Conservation (phyloP, 2,113 vertebrate species). For the Tamias sibiricus region DNA sequence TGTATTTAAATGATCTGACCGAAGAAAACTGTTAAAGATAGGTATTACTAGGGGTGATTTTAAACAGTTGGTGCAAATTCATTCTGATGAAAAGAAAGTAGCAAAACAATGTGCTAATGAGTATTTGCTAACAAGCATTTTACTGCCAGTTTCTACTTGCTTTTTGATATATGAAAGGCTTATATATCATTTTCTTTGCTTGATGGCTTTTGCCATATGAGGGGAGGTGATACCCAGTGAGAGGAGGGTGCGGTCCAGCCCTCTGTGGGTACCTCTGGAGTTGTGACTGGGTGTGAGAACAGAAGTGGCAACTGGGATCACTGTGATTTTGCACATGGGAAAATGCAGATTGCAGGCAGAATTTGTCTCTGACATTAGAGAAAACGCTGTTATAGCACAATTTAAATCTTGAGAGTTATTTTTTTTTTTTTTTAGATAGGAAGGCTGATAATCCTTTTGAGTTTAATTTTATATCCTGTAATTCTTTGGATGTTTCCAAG, state of each 20-base stretch:
- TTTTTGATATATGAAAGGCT: constrained; percentile 67
- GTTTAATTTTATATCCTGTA: constrained; percentile 82
- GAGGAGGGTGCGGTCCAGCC: background rate
- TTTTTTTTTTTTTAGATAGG: constrained; percentile 75
- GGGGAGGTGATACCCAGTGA: background rate
- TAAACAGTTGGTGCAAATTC: constrained; percentile 68
- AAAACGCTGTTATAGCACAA: constrained; percentile 87
- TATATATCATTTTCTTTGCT: constrained; percentile 68
- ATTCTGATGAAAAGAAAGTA: constrained; percentile 68
- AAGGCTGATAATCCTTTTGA: constrained; percentile 80
- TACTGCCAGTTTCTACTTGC: constrained; percentile 75
- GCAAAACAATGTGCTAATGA: constrained; percentile 22
- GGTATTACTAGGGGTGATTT: constrained; percentile 56
- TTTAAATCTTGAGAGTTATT: constrained; percentile 76
- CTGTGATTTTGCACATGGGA: constrained; percentile 87
- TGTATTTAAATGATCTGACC: constrained; percentile 64
- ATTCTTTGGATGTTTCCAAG: constrained; percentile 81
- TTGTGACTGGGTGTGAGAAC: constrained; percentile 72
- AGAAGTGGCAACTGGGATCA: constrained; percentile 81
- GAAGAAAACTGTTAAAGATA: constrained; percentile 70
- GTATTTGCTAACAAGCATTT: constrained; percentile 79
- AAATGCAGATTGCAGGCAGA: constrained; percentile 68
- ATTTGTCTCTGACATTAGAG: constrained; percentile 80
- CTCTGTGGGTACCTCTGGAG: constrained; percentile 44
- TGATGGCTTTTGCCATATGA: constrained; percentile 67